Percentiles rank a stretch among this genome's conserved stretches.
phyloP scores from a whole-genome alignment of 1,140 invertebrate genomes.

The Steinernema khuongi region DNA sequence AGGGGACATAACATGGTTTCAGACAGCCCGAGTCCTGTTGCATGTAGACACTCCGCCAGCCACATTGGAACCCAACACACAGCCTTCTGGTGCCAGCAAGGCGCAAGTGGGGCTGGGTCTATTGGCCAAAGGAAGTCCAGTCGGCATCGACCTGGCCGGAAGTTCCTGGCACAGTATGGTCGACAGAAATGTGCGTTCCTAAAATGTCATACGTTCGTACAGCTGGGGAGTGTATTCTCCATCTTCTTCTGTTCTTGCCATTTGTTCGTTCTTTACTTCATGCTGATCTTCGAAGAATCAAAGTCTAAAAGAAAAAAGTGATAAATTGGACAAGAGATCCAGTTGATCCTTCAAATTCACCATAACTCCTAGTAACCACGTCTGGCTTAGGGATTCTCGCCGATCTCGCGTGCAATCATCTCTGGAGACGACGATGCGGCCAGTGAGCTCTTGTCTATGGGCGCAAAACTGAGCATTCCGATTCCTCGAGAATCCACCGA shows the following conservation, averaged over 20 bases:
- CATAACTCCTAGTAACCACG: too few relatives aligned
- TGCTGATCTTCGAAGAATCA: too few relatives aligned
- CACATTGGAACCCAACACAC: not conserved
- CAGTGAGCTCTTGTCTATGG: not conserved
- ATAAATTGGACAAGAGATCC: not conserved
- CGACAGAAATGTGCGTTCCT: not conserved
- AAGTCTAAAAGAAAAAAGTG: too few relatives aligned
- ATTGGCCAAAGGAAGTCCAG: not conserved
- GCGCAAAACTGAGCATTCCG: not conserved
- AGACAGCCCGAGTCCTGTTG: not conserved
- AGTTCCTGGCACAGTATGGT: not conserved
- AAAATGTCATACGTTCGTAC: too few relatives aligned
- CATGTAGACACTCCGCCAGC: not conserved
- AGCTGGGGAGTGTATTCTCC: too few relatives aligned
- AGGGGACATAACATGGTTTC: not conserved
- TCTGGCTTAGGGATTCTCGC: not conserved
- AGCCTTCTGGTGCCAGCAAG: not conserved
- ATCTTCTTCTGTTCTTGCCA: too few relatives aligned
- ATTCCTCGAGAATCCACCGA: not conserved
- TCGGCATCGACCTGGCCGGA: not conserved
- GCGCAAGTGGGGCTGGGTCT: not conserved
- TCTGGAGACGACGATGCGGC: constrained; percentile 3
- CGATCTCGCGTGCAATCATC: not conserved
- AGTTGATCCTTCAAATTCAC: not conserved
- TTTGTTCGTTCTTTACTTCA: too few relatives aligned